Evolutionary conservation across 2,888 invertebrate genomes (phyloP).

Genomic region (Helicoverpa assulta): DNA sequence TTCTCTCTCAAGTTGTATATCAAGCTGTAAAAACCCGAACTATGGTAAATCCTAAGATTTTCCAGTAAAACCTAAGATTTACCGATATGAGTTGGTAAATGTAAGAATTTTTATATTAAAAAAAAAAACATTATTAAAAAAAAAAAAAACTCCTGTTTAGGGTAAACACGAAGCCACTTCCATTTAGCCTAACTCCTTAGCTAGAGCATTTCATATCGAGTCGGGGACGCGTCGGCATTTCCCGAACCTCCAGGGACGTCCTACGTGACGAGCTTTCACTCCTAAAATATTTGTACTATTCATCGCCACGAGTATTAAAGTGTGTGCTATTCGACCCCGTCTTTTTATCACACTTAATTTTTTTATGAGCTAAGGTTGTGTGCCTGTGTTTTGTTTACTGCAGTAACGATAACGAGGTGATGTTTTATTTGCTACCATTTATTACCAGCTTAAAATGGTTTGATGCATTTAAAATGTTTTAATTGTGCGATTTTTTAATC

Average conservation of each 20-base stretch:
- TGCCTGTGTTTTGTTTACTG: neutral
- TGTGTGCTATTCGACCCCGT: constrained; percentile 73
- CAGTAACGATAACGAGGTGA: neutral
- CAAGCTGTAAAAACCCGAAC: no score
- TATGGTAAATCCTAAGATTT: no score
- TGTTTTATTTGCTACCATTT: neutral
- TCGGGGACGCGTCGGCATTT: constrained; percentile 83
- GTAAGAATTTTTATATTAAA: no score
- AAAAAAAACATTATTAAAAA: no score
- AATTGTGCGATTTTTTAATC: no score
- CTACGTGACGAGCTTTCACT: constrained; percentile 84
- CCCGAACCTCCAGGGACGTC: constrained; percentile 76
- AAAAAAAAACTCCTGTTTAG: no score
- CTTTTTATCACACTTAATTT: constrained; percentile 66
- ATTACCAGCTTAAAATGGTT: neutral
- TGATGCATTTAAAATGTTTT: neutral
- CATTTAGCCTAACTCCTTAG: constrained; percentile 24
- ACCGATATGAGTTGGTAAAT: no score
- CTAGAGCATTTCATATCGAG: constrained; percentile 84
- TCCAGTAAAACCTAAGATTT: no score
- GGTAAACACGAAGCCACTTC: constrained; percentile 3
- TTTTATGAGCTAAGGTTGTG: constrained; percentile 42
- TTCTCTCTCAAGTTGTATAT: no score
- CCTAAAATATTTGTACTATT: constrained; percentile 87
- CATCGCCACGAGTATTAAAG: constrained; percentile 84